Conservation (phyloP, 2,113 vertebrate species). For the Gyps fulvus region DNA sequence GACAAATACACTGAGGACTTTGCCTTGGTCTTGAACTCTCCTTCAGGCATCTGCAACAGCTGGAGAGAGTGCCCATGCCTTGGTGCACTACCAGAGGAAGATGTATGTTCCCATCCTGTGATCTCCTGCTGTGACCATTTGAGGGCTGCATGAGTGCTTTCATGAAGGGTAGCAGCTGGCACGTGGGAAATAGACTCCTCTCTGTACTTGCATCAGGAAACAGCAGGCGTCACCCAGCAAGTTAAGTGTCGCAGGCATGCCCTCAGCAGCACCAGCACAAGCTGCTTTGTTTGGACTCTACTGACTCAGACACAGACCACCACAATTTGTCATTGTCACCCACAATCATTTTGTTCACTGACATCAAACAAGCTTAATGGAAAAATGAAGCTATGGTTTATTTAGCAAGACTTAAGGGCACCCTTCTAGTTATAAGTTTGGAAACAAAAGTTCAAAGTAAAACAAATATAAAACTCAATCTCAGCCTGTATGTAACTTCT, state of each 20-base stretch:
- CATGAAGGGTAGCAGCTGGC: not conserved
- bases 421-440: not conserved
- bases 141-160: not conserved
- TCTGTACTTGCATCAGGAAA: not conserved
- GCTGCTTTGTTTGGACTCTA: not conserved
- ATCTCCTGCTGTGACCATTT: not conserved
- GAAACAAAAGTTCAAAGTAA: not conserved
- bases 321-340: constrained; percentile 20
- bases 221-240: not conserved
- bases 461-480: not conserved
- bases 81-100: not conserved
- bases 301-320: not conserved
- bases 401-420: not conserved
- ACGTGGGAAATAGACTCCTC: not conserved
- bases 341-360: not conserved
- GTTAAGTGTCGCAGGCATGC: rapidly evolving
- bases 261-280: not conserved
- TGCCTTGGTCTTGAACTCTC: not conserved
- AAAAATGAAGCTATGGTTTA: not conserved
- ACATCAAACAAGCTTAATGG: not conserved
- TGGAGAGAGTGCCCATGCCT: not conserved
- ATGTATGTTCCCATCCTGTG: rapidly evolving
- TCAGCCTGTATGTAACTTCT: not conserved
- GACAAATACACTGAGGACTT: not conserved
- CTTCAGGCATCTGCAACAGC: not conserved